phyloP scores from a whole-genome alignment of 2,888 invertebrate genomes.

The Arenicola marina region DNA sequence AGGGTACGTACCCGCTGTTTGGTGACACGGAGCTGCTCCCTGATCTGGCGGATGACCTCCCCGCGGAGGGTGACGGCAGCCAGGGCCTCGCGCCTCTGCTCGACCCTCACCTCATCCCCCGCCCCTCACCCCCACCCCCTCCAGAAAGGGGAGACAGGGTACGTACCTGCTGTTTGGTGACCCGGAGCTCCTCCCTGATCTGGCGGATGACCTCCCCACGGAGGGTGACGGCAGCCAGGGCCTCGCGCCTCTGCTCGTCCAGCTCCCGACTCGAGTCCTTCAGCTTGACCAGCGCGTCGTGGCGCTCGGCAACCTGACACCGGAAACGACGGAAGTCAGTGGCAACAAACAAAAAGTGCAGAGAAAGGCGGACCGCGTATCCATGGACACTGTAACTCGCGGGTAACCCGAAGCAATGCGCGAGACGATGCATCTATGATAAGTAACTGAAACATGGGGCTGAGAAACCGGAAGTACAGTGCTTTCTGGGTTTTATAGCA shows the following conservation, averaged over 20 bases:
- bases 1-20: slow-evolving; percentile 1
- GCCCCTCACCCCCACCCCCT: no score
- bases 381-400: no score
- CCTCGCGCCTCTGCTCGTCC: slow-evolving; percentile 52
- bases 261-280: slow-evolving; percentile 48
- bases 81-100: no score
- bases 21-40: slow-evolving; percentile 47
- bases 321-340: no score
- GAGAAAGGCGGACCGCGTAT: background rate
- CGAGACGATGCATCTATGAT: no score
- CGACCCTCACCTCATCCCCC: no score
- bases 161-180: background rate
- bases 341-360: background rate
- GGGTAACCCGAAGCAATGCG: no score
- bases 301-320: slow-evolving; percentile 51
- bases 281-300: slow-evolving; percentile 48
- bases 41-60: slow-evolving; percentile 51
- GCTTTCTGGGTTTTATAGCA: no score
- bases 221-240: slow-evolving; percentile 48
- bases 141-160: no score
- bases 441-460: no score
- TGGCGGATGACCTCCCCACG: slow-evolving; percentile 52
- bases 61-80: slow-evolving; percentile 48
- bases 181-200: slow-evolving; percentile 50
- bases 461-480: no score